Evolutionary conservation across 1,140 invertebrate species (phyloP).

Genomic region (Eumeta japonica): DNA sequence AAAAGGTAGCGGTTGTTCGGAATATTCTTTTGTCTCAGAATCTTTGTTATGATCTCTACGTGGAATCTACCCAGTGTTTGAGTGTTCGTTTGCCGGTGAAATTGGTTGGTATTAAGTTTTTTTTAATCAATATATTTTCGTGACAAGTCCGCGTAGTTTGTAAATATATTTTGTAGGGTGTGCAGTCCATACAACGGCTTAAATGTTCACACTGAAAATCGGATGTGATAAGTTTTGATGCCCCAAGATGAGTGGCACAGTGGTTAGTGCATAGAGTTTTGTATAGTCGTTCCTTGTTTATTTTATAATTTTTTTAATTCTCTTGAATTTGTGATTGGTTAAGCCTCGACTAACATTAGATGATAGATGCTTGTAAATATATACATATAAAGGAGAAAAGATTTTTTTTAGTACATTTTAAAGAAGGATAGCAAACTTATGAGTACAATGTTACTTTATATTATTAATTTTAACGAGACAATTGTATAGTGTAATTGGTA

Average conservation of each 20-base stretch:
- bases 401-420: slow-evolving; percentile 40
- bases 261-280: slow-evolving; percentile 47
- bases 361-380: slow-evolving; percentile 29
- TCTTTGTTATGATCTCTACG: slow-evolving; percentile 53
- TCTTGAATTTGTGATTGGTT: slow-evolving; percentile 47
- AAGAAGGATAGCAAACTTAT: slow-evolving; percentile 41
- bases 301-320: too few relatives aligned
- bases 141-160: slow-evolving; percentile 47
- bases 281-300: slow-evolving; percentile 51
- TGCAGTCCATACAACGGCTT: slow-evolving; percentile 31
- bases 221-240: slow-evolving; percentile 43
- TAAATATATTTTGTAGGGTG: slow-evolving; percentile 43
- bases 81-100: slow-evolving; percentile 40
- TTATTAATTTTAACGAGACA: slow-evolving; percentile 45
- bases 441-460: slow-evolving; percentile 55
- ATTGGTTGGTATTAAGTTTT: slow-evolving; percentile 34
- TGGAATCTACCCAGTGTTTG: slow-evolving; percentile 55
- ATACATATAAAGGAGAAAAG: slow-evolving; percentile 24
- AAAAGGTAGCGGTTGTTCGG: not conserved
- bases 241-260: slow-evolving; percentile 25
- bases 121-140: slow-evolving; percentile 35
- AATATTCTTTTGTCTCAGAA: not conserved
- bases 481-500: slow-evolving; percentile 52
- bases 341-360: slow-evolving; percentile 47
- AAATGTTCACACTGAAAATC: slow-evolving; percentile 26